Evolutionary conservation across 2,888 invertebrate genomes (phyloP).

Genomic region (Alitta virens): DNA sequence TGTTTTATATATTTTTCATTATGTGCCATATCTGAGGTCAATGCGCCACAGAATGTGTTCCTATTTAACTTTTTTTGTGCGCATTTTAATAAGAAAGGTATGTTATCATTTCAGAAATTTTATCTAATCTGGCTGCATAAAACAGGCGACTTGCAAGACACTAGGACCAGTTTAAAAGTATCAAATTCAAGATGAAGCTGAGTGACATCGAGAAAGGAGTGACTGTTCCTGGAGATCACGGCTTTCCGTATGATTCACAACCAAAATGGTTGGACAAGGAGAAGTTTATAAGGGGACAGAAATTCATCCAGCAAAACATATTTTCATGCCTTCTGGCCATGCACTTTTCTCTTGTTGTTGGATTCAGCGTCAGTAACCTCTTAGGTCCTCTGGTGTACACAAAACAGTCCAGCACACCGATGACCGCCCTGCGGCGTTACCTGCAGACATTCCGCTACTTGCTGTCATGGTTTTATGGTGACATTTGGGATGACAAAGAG

Average conservation of each 20-base stretch:
- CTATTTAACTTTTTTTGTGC: too few species aligned
- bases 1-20: too few species aligned
- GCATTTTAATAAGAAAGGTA: too few species aligned
- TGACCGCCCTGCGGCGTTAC: conserved; percentile 74
- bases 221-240: conserved; percentile 10
- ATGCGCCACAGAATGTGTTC: too few species aligned
- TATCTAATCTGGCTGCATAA: too few species aligned
- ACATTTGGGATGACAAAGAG: conserved; percentile 63
- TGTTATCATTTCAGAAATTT: too few species aligned
- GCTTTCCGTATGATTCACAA: conserved; percentile 1
- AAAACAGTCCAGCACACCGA: conserved; percentile 67
- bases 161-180: too few species aligned
- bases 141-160: too few species aligned
- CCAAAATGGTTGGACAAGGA: conserved; percentile 59
- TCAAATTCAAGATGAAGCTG: not conserved
- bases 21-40: too few species aligned
- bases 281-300: conserved; percentile 64
- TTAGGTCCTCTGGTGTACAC: conserved; percentile 71
- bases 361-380: conserved; percentile 75
- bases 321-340: conserved; percentile 72
- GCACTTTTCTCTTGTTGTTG: conserved; percentile 72
- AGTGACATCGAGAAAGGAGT: conserved; percentile 9
- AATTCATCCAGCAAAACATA: conserved; percentile 70
- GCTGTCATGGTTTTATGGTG: conserved; percentile 74
- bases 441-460: conserved; percentile 76